Conservation (phyloP, 2,888 invertebrate genomes). For the Rhopalosiphum nymphaeae region DNA sequence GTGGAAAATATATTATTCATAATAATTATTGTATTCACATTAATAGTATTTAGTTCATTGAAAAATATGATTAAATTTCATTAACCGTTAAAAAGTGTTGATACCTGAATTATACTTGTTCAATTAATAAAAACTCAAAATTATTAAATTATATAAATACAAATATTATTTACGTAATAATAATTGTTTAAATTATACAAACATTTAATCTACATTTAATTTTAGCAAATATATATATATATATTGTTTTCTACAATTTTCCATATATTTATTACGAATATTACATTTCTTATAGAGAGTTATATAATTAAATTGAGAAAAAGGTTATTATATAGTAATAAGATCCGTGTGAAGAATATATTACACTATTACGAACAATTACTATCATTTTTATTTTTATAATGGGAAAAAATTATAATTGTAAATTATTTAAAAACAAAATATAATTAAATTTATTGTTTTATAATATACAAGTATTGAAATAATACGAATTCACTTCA, state of each 20-base stretch:
- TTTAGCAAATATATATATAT: background rate
- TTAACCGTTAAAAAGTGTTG: slow-evolving; percentile 9
- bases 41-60: slow-evolving; percentile 39
- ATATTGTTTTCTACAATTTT: too few relatives aligned
- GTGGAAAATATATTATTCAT: slow-evolving; percentile 49
- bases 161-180: background rate
- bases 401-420: background rate
- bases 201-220: background rate
- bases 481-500: background rate
- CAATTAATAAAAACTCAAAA: background rate
- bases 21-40: slow-evolving; percentile 47
- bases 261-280: background rate
- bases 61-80: slow-evolving; percentile 17
- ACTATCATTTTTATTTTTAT: background rate
- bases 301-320: background rate
- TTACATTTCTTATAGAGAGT: background rate
- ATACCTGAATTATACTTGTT: background rate
- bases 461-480: background rate
- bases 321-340: background rate
- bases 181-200: background rate
- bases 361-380: background rate
- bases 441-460: background rate
- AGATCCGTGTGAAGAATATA: background rate
- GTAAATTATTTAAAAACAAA: background rate
- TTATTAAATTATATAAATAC: background rate